Conservation (phyloP, 2,888 invertebrate genomes). For the Nymphalis c-album region DNA sequence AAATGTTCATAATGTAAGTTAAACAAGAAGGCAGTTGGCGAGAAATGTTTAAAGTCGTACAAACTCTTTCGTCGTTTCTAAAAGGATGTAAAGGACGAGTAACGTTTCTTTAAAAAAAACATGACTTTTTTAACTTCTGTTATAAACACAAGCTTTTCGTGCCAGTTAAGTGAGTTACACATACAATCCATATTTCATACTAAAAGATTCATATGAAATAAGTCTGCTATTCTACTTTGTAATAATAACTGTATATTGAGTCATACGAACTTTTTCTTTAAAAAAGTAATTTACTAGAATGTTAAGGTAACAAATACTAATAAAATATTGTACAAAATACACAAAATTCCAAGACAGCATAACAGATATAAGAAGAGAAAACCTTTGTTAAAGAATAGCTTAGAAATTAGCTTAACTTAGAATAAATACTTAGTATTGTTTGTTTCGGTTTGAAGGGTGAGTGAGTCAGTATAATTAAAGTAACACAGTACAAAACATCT, state of each 20-base stretch:
- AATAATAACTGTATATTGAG: neutral
- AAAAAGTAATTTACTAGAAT: too few species aligned
- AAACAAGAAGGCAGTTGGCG: conserved; percentile 56
- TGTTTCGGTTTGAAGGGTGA: too few species aligned
- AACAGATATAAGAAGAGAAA: too few species aligned
- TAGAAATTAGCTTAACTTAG: too few species aligned
- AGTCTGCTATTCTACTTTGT: neutral
- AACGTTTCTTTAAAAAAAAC: conserved; percentile 57
- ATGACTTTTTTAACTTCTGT: conserved; percentile 49
- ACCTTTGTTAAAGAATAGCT: too few species aligned
- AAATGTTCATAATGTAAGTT: conserved; percentile 62
- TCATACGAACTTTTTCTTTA: too few species aligned
- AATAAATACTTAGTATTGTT: too few species aligned
- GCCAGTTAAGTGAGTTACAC: conserved; percentile 34
- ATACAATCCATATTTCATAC: neutral
- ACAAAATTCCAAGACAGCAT: too few species aligned
- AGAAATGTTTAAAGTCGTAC: conserved; percentile 60
- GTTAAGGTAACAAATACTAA: too few species aligned
- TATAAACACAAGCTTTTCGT: conserved; percentile 50
- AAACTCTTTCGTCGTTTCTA: conserved; percentile 60
- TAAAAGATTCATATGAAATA: neutral
- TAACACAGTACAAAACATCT: too few species aligned
- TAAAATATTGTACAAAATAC: too few species aligned
- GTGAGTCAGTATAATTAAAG: too few species aligned
- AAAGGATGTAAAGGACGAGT: conserved; percentile 50